A percentile compares a stretch with the other conserved stretches of the same genome.
phyloP scores from a whole-genome alignment of 2,797 vertebrate species.

The Phoxinus dragarum region DNA sequence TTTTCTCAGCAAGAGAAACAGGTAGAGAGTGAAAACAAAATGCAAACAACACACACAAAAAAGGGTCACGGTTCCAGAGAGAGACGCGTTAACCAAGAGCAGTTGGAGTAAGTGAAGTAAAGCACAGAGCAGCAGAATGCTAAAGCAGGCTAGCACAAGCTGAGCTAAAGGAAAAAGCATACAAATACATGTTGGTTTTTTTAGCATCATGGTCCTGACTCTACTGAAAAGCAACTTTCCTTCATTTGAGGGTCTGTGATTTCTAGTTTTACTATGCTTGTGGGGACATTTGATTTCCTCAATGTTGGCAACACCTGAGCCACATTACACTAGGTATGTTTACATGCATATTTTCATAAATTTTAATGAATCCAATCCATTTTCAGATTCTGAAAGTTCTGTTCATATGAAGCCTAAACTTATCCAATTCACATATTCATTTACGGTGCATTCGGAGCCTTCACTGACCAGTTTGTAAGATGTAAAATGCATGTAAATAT shows the following conservation, averaged over 20 bases:
- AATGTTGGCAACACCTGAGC: not conserved
- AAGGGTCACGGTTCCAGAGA: constrained; percentile 78
- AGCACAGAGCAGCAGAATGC: constrained; percentile 73
- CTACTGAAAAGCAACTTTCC: not conserved
- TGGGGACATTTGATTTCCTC: not conserved
- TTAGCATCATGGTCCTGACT: not conserved
- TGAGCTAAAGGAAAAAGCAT: constrained; percentile 15
- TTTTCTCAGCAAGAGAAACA: constrained; percentile 48
- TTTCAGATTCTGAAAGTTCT: not conserved
- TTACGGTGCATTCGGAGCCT: not conserved
- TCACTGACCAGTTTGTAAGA: not conserved
- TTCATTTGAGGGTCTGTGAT: not conserved
- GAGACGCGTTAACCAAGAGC: constrained; percentile 71
- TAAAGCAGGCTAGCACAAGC: constrained; percentile 32
- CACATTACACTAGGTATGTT: not conserved
- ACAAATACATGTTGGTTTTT: not conserved
- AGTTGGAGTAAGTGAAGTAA: constrained; percentile 61
- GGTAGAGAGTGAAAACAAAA: constrained; percentile 68
- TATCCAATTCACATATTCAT: not conserved
- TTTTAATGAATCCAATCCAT: not conserved
- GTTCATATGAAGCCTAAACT: not conserved
- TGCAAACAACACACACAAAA: constrained; percentile 74
- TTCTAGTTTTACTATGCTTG: not conserved
- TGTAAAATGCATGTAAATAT: not conserved
- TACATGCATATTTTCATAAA: not conserved